Base-by-base conservation (phyloP, 1,140 invertebrate species). In the Bombus sibiricus region DNA sequence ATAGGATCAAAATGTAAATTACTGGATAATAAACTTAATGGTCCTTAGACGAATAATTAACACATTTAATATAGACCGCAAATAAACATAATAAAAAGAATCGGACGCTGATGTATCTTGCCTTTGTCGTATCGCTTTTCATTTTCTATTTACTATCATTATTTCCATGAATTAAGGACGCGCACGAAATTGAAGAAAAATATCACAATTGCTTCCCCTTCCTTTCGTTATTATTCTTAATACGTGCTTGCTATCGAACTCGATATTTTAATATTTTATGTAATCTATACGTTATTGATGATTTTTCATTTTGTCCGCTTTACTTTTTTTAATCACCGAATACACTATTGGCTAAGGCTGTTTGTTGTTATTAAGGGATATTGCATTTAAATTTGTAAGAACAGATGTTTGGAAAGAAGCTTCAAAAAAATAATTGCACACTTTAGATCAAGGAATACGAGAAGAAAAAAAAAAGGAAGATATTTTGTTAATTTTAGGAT, bases 401-500 rank as follows among this genome's bases (percentile, higher is more conserved):
- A 87, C 76, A 86, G 75, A 85, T 84, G 76, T 89, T 90, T 89
- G 83, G 73, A 59, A 84, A 85, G 71, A 90, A 86, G 84, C 88
- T 91, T 91, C 41, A 78, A 84, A 89, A 86, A 76, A 83, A 89
- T 77, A 82, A 77, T 89, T 91, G 72, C 87, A 80, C 81, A 83
- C 75, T 86, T 89, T 92, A 89, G 87, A 92, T 83, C 85, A 91
- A 86, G 84, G 41, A 72, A 87, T 72, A 90, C 62, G 78, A 85
- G 62, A 72, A 81, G 66, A 85, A 57, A 62, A 76, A 86, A 86
- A 68, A 66, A 80, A 91, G 80, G 84, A 92, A 86, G 81, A 94
- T 94, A 93, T 94, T 94, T 94, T 93, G 91, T 93, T 92, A 93
- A 94, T 93, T 93, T 84, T 94, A 93, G 90, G 80, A 90, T 92